Evolutionary conservation across 2,888 invertebrate species (phyloP), one percentile per base, ranked within the genome.

Genomic region (Drosophila trichaetosa): DNA sequence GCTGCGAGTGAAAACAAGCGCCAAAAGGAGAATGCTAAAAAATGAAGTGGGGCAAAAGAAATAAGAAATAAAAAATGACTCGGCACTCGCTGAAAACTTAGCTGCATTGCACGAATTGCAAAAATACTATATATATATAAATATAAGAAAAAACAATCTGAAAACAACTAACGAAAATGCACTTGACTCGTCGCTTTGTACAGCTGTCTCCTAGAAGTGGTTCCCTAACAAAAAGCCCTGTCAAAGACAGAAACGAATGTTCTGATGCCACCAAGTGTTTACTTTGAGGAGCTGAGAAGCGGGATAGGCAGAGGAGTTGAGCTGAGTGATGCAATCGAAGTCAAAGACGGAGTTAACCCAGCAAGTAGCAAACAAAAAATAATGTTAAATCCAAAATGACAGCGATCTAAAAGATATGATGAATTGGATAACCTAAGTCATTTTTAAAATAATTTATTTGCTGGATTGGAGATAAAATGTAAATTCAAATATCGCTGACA

Each of bases 71-170:
- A 27, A 51, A 59, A 70, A 58, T 18, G 21, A 51, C 33, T 66
- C 36, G 36, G 36, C 46, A 36, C 42, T 66, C 33, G 72, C 51
- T 51, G 49, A 24, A 67, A 76, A 69, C 57, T 77, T 72, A 66
- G 69, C 56, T 81, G 89, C 87, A 86, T 86, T 75, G 61, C 83
- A 76, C 64, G 69, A 68, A 83, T 76, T 75, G 71, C 80, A 65
- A 11, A 38, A 51, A 29, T 49, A 66, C 38, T 24, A 40, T 24
- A 52, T 48, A 52, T 48, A 46, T 21, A 54, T 33, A 52, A 57
- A 68, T 49, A 61, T 46, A 65, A 64, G 60, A 33, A n/a, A 48
- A 34, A 21, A 73, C n/a, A 57, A 49, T 5, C 8, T 29, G 31
- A 69, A 76, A 51, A 52, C 48, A 67, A 54, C 61, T 48, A 56